Base-by-base conservation (phyloP, 2,888 invertebrate species). In the Hermaeophaga mercurialis region DNA sequence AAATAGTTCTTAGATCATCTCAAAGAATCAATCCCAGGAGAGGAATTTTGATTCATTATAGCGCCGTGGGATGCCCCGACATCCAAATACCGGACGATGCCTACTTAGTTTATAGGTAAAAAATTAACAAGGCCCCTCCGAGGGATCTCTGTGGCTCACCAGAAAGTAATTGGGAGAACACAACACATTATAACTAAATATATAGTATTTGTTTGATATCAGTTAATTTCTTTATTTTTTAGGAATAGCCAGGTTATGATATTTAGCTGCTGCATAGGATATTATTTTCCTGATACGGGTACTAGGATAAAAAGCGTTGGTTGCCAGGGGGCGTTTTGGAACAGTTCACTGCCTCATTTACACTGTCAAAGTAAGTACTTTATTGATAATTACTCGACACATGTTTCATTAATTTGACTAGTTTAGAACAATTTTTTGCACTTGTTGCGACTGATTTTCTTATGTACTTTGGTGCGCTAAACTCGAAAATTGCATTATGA, bases 261-360 rank as follows among this genome's bases (percentile, higher is more conserved):
- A 68, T 88, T 85, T 77, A 82, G 84, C 76, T 90, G 90, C 76
- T 84, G 86, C 66, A 81, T 84, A 45, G 86, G 86, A 54, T 84
- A 78, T 69, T 81, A 85, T 72, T 90, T 90, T 75, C 82, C 84
- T 11, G 89, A 89, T 71, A 85, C 84, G n/a, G 79, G 80, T 61
- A 78, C 81, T 73, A 82, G 83, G 73, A 81, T 80, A 70, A 83
- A 85, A 54, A 79, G 82, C 44, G 72, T 90, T 63, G 81, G 80
- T 73, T 90, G 90, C 77, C 81, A 82, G 55, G 83, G 82, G 53
- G 82, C 85, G 63, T 83, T 81, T 66, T 89, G 89, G 88, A 85
- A 86, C 73, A 80, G 80, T 63, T 79, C 81, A 54, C 75, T 83
- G 64, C 85, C 87, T n/a, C 58, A 76, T 41, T 63, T 73, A 58